Evolutionary conservation across 2,113 vertebrate species (phyloP).

Genomic region (Glareola pratincola): DNA sequence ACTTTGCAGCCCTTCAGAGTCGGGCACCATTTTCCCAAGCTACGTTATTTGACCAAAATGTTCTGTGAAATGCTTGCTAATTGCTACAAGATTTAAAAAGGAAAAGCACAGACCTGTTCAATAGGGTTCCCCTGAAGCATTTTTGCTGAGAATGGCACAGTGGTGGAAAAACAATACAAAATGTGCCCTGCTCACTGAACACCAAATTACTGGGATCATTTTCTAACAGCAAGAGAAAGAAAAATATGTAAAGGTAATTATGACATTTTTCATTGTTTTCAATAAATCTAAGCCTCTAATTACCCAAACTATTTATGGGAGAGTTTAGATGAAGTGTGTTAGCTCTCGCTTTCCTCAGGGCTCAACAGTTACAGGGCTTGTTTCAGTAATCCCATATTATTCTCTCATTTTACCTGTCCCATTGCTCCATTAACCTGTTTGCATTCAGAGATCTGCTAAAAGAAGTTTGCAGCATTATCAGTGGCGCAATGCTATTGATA

Average conservation of each 20-base stretch:
- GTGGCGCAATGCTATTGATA: neutral
- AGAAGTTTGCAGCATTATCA: neutral
- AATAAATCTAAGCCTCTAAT: conserved; percentile 76
- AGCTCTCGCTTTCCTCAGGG: conserved; percentile 58
- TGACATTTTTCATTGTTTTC: conserved; percentile 75
- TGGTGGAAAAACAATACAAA: conserved; percentile 50
- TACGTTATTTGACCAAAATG: conserved; percentile 80
- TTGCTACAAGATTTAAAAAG: conserved; percentile 78
- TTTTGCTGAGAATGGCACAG: conserved; percentile 54
- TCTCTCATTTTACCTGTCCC: conserved; percentile 35
- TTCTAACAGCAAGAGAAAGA: conserved; percentile 65
- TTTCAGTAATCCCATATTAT: conserved; percentile 65
- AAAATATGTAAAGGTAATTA: conserved; percentile 82
- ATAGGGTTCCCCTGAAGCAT: conserved; percentile 7
- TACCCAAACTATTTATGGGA: conserved; percentile 64
- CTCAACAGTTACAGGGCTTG: conserved; percentile 32
- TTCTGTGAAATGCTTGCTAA: conserved; percentile 86
- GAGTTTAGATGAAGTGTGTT: conserved; percentile 32
- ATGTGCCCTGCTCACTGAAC: conserved; percentile 63
- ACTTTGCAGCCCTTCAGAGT: conserved; percentile 57
- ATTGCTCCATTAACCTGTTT: conserved; percentile 28
- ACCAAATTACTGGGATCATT: conserved; percentile 77
- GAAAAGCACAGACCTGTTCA: conserved; percentile 57
- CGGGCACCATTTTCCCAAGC: conserved; percentile 71
- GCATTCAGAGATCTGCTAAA: conserved; percentile 3